phyloP scores from a whole-genome alignment of 2,888 invertebrate genomes.

The Drosophila colorata region DNA sequence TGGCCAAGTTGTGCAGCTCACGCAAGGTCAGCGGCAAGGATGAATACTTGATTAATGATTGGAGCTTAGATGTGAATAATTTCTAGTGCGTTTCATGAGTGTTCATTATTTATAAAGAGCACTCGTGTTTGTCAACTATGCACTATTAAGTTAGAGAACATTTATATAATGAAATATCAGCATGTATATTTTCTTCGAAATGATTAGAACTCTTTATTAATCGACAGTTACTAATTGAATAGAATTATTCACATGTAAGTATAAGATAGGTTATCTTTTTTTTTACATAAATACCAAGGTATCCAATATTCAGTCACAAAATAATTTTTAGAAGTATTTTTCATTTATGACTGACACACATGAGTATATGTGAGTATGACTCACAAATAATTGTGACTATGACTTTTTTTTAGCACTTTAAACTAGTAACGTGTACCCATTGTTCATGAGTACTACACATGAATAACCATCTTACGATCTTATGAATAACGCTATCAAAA shows the following conservation, averaged over 20 bases:
- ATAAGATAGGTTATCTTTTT: no score
- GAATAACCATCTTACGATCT: no score
- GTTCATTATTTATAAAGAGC: conserved; percentile 19
- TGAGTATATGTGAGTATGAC: not conserved
- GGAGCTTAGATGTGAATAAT: conserved; percentile 18
- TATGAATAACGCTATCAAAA: not conserved
- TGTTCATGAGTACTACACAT: not conserved
- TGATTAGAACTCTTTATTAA: not conserved
- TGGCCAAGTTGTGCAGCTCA: conserved; percentile 17
- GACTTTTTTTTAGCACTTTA: not conserved
- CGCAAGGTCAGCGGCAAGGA: conserved; percentile 49
- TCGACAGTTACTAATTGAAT: not conserved
- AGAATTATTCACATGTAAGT: no score
- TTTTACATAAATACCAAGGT: no score
- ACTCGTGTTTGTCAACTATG: not conserved
- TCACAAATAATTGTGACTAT: not conserved
- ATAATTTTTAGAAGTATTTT: no score
- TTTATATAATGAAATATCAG: not conserved
- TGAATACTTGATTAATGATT: conserved; percentile 43
- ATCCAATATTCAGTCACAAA: no score
- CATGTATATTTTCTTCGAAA: no score
- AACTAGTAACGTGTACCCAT: not conserved
- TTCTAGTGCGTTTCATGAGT: conserved; percentile 13
- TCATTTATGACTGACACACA: no score
- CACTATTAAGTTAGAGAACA: not conserved